Evolutionary conservation across 1,140 invertebrate genomes (phyloP).

Genomic region (Scaptomyza pallida): DNA sequence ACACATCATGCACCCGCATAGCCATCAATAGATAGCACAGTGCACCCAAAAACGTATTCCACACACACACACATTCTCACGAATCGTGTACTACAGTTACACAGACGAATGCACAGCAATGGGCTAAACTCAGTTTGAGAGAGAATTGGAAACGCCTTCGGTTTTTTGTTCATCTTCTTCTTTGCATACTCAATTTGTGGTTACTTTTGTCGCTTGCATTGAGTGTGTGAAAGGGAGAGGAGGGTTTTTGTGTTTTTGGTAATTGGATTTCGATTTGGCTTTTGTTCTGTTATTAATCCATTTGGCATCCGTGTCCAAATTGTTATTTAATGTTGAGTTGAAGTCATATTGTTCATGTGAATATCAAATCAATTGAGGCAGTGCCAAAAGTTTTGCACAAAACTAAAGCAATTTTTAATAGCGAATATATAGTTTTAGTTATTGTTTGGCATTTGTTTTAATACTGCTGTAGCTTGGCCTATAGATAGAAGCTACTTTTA

Average conservation of each 20-base stretch:
- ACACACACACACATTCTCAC: neutral
- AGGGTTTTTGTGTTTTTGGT: neutral
- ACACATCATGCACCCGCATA: conserved; percentile 11
- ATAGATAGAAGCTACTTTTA: too few relatives aligned
- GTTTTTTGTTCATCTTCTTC: neutral
- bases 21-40: conserved; percentile 29
- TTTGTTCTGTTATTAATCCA: neutral
- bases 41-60: conserved; percentile 31
- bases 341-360: too few relatives aligned
- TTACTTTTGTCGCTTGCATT: neutral
- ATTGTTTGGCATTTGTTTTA: too few relatives aligned
- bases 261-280: neutral
- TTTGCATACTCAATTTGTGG: conserved; percentile 8
- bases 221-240: neutral
- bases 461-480: too few relatives aligned
- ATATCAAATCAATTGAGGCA: too few relatives aligned
- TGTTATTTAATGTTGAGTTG: neutral
- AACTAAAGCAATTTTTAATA: too few relatives aligned
- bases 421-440: too few relatives aligned
- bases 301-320: neutral
- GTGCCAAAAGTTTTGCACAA: too few relatives aligned
- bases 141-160: conserved; percentile 22
- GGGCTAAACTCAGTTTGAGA: conserved; percentile 5
- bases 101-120: conserved; percentile 25
- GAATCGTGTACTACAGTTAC: conserved; percentile 16